phyloP scores from a whole-genome alignment of 2,888 invertebrate species.

The Trichopoda pennipes region DNA sequence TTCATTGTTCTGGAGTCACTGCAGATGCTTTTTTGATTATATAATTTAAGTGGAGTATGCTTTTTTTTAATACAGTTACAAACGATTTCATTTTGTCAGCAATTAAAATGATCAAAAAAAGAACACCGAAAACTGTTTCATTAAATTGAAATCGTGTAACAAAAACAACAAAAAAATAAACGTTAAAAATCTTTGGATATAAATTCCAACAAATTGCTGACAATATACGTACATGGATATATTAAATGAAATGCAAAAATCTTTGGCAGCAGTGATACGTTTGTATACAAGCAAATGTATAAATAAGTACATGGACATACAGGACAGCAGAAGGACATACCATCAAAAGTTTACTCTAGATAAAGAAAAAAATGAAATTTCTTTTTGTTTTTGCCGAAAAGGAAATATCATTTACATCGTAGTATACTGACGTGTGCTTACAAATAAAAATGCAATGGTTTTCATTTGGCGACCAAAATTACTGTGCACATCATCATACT shows the following conservation, averaged over 20 bases:
- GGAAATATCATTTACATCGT: slow-evolving; percentile 57
- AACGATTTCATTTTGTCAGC: slow-evolving; percentile 68
- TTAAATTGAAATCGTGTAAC: slow-evolving; percentile 66
- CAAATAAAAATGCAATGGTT: background rate
- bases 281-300: background rate
- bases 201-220: slow-evolving; percentile 75
- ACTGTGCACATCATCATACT: slow-evolving; percentile 34
- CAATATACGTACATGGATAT: no score
- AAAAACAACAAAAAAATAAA: slow-evolving; percentile 21
- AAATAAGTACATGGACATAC: background rate
- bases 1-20: slow-evolving; percentile 58
- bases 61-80: slow-evolving; percentile 61
- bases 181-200: slow-evolving; percentile 60
- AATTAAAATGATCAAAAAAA: slow-evolving; percentile 62
- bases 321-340: background rate
- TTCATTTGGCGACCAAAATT: slow-evolving; percentile 1
- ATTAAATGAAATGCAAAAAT: slow-evolving; percentile 69
- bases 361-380: slow-evolving; percentile 40
- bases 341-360: slow-evolving; percentile 38
- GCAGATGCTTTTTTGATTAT: slow-evolving; percentile 30
- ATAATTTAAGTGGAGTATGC: slow-evolving; percentile 5
- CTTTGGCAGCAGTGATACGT: slow-evolving; percentile 68
- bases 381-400: slow-evolving; percentile 3
- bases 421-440: background rate
- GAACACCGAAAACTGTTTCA: slow-evolving; percentile 63